Conservation (phyloP, 2,888 invertebrate species). For the Coelopa pilipes region DNA sequence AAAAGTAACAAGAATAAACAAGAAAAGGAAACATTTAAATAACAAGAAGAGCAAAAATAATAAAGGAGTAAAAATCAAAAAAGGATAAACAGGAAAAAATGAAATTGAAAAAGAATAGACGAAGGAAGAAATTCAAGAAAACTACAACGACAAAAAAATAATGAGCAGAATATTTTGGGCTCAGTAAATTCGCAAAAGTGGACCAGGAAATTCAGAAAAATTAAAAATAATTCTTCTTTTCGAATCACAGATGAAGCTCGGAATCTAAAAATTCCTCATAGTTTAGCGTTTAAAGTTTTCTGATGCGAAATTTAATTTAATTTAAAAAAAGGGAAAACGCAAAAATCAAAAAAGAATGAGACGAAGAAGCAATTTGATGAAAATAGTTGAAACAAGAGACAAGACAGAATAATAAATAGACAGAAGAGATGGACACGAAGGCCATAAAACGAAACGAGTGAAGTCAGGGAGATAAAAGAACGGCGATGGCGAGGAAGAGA, state of each 20-base stretch:
- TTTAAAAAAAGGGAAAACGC: background rate
- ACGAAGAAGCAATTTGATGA: background rate
- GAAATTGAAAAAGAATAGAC: background rate
- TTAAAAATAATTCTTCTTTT: background rate
- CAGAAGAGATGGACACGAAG: too few species aligned
- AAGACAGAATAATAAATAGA: background rate
- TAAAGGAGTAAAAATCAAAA: background rate
- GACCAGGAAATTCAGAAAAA: background rate
- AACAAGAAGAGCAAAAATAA: background rate
- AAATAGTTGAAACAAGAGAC: background rate
- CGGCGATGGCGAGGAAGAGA: too few species aligned
- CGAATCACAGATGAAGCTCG: too few species aligned
- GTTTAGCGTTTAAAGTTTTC: too few species aligned
- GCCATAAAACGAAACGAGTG: too few species aligned
- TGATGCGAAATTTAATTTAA: too few species aligned
- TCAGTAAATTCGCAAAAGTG: background rate
- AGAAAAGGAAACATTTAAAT: too few species aligned
- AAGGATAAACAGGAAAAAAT: background rate
- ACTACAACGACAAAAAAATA: background rate
- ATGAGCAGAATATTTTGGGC: background rate
- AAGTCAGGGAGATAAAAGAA: too few species aligned
- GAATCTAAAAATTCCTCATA: too few species aligned
- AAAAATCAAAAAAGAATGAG: background rate
- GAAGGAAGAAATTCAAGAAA: background rate
- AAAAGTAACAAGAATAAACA: too few species aligned